phyloP scores from a whole-genome alignment of 2,888 invertebrate genomes.

The Rhagonycha lutea region DNA sequence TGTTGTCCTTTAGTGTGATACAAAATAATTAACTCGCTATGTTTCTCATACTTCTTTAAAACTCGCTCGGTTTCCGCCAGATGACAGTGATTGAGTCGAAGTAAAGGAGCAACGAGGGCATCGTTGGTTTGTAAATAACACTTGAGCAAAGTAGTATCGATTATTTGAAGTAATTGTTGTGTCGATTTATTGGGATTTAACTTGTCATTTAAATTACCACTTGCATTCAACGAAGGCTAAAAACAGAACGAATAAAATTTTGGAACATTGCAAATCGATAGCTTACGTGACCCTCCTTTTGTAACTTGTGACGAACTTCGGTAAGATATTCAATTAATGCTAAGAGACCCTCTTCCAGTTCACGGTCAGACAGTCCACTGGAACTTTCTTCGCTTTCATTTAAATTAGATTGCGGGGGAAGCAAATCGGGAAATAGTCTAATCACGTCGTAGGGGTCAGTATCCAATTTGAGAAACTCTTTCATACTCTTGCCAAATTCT shows the following conservation, averaged over 20 bases:
- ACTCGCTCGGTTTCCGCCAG: constrained; percentile 92
- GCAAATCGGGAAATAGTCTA: constrained; percentile 88
- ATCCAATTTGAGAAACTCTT: constrained; percentile 83
- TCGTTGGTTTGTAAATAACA: constrained; percentile 98
- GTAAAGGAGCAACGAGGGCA: constrained; percentile 86
- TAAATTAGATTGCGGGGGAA: constrained; percentile 53
- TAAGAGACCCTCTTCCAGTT: constrained; percentile 83
- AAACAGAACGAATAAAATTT: not conserved
- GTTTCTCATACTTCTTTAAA: constrained; percentile 83
- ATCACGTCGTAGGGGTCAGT: constrained; percentile 97
- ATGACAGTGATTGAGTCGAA: constrained; percentile 91
- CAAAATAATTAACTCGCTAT: constrained; percentile 90
- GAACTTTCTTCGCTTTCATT: constrained; percentile 50
- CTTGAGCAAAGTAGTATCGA: constrained; percentile 95
- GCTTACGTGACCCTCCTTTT: constrained; percentile 51
- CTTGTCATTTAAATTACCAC: constrained; percentile 53
- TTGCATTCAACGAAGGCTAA: constrained; percentile 45
- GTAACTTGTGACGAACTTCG: constrained; percentile 67
- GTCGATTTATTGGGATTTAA: constrained; percentile 58
- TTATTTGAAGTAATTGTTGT: constrained; percentile 80
- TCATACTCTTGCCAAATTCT: constrained; percentile 88
- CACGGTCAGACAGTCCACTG: constrained; percentile 73
- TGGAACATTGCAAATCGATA: constrained; percentile 31
- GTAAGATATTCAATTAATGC: constrained; percentile 91
- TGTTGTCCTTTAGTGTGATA: constrained; percentile 95